A percentile compares a stretch with the other conserved stretches of the same genome.
Conservation (phyloP, 2,888 invertebrate genomes). For the Cyclophora albipunctata region DNA sequence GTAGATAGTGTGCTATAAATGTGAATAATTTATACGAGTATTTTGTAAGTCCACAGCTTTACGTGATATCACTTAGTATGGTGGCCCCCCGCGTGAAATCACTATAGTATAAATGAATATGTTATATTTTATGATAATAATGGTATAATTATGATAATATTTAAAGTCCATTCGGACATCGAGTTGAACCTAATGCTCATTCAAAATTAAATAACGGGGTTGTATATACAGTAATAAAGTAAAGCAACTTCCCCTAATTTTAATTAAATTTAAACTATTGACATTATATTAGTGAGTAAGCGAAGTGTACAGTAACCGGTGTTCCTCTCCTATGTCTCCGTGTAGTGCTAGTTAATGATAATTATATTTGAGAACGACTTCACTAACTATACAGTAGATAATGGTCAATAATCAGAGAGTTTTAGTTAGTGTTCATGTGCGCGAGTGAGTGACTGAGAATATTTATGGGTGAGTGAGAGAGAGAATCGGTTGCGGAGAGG, state of each 20-base stretch:
- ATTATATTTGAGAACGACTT: slow-evolving; percentile 45
- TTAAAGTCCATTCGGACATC: slow-evolving; percentile 52
- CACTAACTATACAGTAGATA: slow-evolving; percentile 54
- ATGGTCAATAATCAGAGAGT: slow-evolving; percentile 42
- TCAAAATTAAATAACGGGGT: slow-evolving; percentile 54
- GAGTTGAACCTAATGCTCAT: slow-evolving; percentile 63
- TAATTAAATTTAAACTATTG: slow-evolving; percentile 56
- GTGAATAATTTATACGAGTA: slow-evolving; percentile 76
- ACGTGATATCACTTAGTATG: slow-evolving; percentile 63
- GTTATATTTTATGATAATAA: slow-evolving; percentile 69
- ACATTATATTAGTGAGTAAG: slow-evolving; percentile 49
- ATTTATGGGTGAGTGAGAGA: slow-evolving; percentile 11
- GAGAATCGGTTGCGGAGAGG: slow-evolving; percentile 9
- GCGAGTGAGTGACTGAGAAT: slow-evolving; percentile 19
- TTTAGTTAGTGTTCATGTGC: slow-evolving; percentile 36
- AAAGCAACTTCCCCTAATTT: slow-evolving; percentile 49
- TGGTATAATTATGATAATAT: slow-evolving; percentile 35
- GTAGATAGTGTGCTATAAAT: slow-evolving; percentile 75
- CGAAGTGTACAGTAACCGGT: slow-evolving; percentile 70
- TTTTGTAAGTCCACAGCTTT: slow-evolving; percentile 74
- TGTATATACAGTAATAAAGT: slow-evolving; percentile 59
- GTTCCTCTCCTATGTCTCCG: slow-evolving; percentile 71
- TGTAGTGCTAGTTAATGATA: slow-evolving; percentile 63
- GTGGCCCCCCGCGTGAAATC: slow-evolving; percentile 63
- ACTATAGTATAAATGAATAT: slow-evolving; percentile 41